These are phyloP conservation scores for Stenoptilia bipunctidactyla DNA, from an alignment of 2,888 invertebrate genomes.

Conservation along the genomic window DNA sequence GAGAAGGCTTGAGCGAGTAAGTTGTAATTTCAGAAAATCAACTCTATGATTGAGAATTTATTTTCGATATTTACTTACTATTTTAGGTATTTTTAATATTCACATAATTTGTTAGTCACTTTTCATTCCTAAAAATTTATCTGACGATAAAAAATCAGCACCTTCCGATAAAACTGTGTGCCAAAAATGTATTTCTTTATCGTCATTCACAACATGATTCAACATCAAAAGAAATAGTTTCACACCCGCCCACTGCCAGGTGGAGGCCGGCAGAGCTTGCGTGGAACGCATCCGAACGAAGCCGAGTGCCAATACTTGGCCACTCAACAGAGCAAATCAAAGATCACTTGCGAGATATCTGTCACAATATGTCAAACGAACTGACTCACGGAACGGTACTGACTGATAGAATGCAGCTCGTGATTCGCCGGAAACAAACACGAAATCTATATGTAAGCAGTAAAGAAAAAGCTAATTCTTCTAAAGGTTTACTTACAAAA, in stretches of 20 bases:
- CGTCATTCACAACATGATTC: conserved; percentile 21
- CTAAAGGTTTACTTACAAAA: background rate
- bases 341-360: conserved; percentile 29
- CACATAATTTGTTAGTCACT: no score
- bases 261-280: conserved; percentile 36
- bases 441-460: conserved; percentile 2
- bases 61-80: no score
- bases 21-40: no score
- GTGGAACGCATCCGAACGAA: conserved; percentile 31
- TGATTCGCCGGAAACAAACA: background rate
- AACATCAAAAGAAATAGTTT: conserved; percentile 33
- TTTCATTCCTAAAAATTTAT: no score
- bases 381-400: conserved; percentile 17
- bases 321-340: conserved; percentile 28
- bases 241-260: conserved; percentile 42
- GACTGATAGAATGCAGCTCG: conserved; percentile 1
- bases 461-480: no score
- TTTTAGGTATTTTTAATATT: no score
- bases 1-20: no score
- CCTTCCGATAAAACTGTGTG: no score
- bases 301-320: conserved; percentile 32
- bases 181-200: conserved; percentile 23
- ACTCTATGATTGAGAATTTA: no score
- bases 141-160: no score
- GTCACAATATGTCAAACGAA: conserved; percentile 21